Evolutionary conservation across 2,888 invertebrate genomes (phyloP).

Genomic region (Xestia sexstrigata): DNA sequence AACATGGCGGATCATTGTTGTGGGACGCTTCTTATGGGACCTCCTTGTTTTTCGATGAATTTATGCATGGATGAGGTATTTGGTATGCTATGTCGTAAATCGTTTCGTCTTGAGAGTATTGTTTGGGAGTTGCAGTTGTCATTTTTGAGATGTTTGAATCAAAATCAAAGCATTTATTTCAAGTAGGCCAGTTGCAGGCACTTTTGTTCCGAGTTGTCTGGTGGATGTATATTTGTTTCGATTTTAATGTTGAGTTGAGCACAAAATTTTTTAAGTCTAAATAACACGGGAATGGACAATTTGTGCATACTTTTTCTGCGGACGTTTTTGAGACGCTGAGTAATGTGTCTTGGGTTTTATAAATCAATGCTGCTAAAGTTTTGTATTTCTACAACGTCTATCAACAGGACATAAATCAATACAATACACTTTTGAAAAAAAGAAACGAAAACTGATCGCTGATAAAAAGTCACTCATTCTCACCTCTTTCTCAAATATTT

Average conservation of each 20-base stretch:
- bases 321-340: too few relatives aligned
- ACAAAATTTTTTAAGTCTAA: neutral
- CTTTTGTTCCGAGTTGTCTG: neutral
- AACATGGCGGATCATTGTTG: conserved; percentile 43
- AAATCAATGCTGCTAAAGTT: too few relatives aligned
- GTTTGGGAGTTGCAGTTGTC: neutral
- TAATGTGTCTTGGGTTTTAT: too few relatives aligned
- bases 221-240: neutral
- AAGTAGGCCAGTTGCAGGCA: too few relatives aligned
- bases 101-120: neutral
- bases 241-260: neutral
- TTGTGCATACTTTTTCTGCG: too few relatives aligned
- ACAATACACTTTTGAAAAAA: neutral
- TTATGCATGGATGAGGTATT: conserved; percentile 31
- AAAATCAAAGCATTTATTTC: too few relatives aligned
- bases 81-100: conserved; percentile 30
- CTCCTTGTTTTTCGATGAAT: conserved; percentile 32
- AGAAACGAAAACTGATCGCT: too few relatives aligned
- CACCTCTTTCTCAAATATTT: neutral
- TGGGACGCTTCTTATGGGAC: conserved; percentile 10
- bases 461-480: neutral
- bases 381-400: neutral
- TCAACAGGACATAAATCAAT: neutral
- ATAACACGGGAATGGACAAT: too few relatives aligned
- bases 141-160: conserved; percentile 28